These are phyloP conservation scores for Aplochiton taeniatus DNA, from an alignment of 2,797 vertebrate species.

Conservation along the genomic window DNA sequence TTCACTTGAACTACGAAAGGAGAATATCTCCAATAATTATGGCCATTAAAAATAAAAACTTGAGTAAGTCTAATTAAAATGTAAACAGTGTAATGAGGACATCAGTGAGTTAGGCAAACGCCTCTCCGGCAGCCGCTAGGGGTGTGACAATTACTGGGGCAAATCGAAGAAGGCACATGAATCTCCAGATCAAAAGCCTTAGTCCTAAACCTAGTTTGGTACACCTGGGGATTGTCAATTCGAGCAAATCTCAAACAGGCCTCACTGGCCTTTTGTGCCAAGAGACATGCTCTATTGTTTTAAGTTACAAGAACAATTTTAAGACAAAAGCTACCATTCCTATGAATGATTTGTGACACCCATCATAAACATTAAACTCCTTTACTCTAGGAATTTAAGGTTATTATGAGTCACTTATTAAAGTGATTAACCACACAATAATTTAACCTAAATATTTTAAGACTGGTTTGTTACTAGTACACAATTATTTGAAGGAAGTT, in stretches of 20 bases:
- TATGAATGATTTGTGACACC: slow-evolving; percentile 55
- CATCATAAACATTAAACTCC: slow-evolving; percentile 52
- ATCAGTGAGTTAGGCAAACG: slow-evolving; percentile 95
- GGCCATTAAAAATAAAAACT: slow-evolving; percentile 82
- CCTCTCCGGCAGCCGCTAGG: slow-evolving; percentile 90
- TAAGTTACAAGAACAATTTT: slow-evolving; percentile 56
- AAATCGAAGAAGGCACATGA: slow-evolving; percentile 93
- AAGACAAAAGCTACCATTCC: slow-evolving; percentile 34
- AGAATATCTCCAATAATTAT: slow-evolving; percentile 49
- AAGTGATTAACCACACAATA: slow-evolving; percentile 8
- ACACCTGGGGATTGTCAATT: slow-evolving; percentile 89
- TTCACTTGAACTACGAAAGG: slow-evolving; percentile 40
- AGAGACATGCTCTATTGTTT: slow-evolving; percentile 65
- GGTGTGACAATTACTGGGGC: slow-evolving; percentile 97
- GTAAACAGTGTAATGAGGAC: slow-evolving; percentile 98
- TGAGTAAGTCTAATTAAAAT: slow-evolving; percentile 97
- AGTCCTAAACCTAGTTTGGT: slow-evolving; percentile 91
- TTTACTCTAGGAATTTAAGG: slow-evolving; percentile 28
- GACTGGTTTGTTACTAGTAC: background rate
- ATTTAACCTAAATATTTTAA: slow-evolving; percentile 7
- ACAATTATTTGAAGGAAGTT: too few species aligned
- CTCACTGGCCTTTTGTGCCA: slow-evolving; percentile 65
- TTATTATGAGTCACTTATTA: slow-evolving; percentile 42
- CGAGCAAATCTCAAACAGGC: slow-evolving; percentile 86
- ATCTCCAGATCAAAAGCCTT: slow-evolving; percentile 98